A percentile compares a stretch with the other conserved stretches of the same genome.
phyloP scores from a whole-genome alignment of 1,140 invertebrate species.

The Callitettix versicolor region DNA sequence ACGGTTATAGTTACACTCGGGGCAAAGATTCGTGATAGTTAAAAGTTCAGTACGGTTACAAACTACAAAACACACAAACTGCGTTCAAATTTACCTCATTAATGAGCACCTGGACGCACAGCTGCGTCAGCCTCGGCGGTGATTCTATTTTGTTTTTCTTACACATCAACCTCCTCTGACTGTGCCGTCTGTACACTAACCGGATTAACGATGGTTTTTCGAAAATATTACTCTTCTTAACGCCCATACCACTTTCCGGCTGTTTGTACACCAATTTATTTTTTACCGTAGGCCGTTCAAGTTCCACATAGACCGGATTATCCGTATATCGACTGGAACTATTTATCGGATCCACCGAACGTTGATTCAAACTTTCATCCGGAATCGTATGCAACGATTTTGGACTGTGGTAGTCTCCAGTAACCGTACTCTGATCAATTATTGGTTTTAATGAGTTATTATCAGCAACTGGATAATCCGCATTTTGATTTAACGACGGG shows the following conservation, averaged over 20 bases:
- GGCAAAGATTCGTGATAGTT: too few species aligned
- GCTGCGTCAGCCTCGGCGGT: conserved; percentile 16
- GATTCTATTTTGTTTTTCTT: not conserved
- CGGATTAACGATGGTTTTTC: conserved; percentile 5
- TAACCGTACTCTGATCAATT: too few species aligned
- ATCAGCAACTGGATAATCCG: too few species aligned
- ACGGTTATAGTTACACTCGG: too few species aligned
- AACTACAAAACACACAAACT: too few species aligned
- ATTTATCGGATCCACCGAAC: too few species aligned
- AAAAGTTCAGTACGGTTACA: too few species aligned
- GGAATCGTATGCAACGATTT: too few species aligned
- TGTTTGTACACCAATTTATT: not conserved
- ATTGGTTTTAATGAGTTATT: too few species aligned
- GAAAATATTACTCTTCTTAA: conserved; percentile 6
- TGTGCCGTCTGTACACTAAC: conserved; percentile 8
- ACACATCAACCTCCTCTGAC: not conserved
- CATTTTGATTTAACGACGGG: too few species aligned
- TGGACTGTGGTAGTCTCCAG: too few species aligned
- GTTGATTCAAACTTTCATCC: too few species aligned
- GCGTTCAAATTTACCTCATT: conserved; percentile 13
- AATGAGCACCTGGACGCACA: conserved; percentile 18
- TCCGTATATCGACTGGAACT: not conserved
- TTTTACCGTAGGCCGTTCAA: not conserved
- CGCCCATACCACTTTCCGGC: not conserved
- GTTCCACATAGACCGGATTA: conserved; percentile 16